Conservation (phyloP, 2,113 vertebrate genomes). For the Pterocles orientalis region DNA sequence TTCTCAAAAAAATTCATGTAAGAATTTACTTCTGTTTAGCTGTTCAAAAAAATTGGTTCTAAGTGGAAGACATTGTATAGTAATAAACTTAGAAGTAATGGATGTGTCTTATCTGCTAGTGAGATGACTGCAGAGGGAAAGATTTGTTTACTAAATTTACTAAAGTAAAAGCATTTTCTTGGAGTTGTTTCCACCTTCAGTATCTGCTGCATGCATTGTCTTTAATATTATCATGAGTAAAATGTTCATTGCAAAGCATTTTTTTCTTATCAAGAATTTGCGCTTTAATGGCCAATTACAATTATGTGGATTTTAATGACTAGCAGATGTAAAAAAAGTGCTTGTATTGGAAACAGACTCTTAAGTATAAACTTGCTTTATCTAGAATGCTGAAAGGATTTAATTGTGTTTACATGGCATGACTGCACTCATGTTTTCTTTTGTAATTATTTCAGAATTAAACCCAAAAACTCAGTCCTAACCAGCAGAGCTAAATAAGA, state of each 20-base stretch:
- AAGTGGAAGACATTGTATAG: neutral
- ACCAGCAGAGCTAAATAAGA: neutral
- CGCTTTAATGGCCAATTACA: neutral
- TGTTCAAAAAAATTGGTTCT: neutral
- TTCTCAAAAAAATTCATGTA: neutral
- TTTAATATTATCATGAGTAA: neutral
- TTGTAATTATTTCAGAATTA: neutral
- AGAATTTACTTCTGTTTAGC: constrained; percentile 17
- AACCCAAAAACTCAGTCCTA: neutral
- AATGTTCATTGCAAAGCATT: neutral
- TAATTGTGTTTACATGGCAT: neutral
- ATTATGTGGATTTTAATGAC: constrained; percentile 5
- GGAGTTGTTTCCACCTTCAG: neutral
- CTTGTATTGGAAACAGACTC: neutral
- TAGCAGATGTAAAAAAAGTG: neutral
- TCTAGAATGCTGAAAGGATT: neutral
- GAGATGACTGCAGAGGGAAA: neutral
- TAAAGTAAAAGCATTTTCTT: neutral
- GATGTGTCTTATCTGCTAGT: neutral
- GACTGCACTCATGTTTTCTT: neutral
- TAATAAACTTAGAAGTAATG: neutral
- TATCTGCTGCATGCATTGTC: neutral
- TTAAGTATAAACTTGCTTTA: neutral
- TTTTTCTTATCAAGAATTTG: neutral
- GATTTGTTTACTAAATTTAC: neutral